Percentiles rank a stretch among this genome's conserved stretches.
phyloP scores from a whole-genome alignment of 2,888 invertebrate species.

The Ditylenchus weischeri region DNA sequence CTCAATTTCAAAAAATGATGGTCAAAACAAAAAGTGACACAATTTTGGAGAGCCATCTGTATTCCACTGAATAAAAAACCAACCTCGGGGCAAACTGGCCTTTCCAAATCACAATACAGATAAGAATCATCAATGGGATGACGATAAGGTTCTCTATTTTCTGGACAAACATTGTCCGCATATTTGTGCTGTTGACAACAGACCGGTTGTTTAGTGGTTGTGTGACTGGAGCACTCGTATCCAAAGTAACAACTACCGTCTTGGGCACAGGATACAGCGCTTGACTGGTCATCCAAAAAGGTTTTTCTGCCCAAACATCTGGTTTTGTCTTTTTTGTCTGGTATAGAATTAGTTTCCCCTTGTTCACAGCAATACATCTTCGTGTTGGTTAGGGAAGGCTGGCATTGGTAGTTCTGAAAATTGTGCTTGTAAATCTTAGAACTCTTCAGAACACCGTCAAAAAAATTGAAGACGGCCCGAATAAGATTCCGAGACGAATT shows the following conservation, averaged over 20 bases:
- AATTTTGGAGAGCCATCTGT: too few relatives aligned
- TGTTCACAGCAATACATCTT: constrained; percentile 38
- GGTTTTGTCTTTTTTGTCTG: not conserved
- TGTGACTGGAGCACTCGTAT: constrained; percentile 37
- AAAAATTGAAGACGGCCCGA: too few relatives aligned
- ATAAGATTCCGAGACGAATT: too few relatives aligned
- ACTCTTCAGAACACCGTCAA: too few relatives aligned
- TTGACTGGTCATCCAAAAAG: constrained; percentile 21
- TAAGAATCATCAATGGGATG: not conserved
- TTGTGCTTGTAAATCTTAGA: not conserved
- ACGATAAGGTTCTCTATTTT: constrained; percentile 25
- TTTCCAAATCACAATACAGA: not conserved
- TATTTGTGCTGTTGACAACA: constrained; percentile 30
- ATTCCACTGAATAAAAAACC: too few relatives aligned
- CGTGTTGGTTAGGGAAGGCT: constrained; percentile 33
- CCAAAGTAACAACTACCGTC: constrained; percentile 25
- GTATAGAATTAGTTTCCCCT: not conserved
- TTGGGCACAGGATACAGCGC: constrained; percentile 26
- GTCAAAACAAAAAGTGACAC: too few relatives aligned
- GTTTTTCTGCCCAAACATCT: constrained; percentile 29
- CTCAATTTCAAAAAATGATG: too few relatives aligned
- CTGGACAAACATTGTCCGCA: constrained; percentile 28
- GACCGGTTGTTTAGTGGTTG: constrained; percentile 30
- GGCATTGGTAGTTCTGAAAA: constrained; percentile 36
- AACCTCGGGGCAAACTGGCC: not conserved